Evolutionary conservation across 2,113 vertebrate genomes (phyloP).

Genomic region (Canis aureus): DNA sequence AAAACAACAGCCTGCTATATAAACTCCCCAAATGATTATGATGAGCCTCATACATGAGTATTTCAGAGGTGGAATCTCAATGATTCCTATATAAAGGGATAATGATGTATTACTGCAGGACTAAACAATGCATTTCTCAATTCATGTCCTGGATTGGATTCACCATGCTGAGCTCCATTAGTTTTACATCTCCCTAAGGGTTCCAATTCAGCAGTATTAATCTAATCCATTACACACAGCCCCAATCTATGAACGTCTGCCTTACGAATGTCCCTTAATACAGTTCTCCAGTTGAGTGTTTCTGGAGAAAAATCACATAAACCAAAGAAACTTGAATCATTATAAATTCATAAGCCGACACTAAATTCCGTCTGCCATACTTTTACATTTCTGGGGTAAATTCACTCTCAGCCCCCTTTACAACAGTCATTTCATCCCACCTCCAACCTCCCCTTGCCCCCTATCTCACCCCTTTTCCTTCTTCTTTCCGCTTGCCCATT

Average conservation of each 20-base stretch:
- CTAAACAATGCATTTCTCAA: slow-evolving; percentile 62
- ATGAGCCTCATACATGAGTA: not conserved
- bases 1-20: slow-evolving; percentile 55
- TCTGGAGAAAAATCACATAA: slow-evolving; percentile 52
- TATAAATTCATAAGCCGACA: not conserved
- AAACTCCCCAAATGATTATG: slow-evolving; percentile 34
- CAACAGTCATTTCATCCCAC: not conserved
- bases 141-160: slow-evolving; percentile 48
- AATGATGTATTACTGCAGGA: slow-evolving; percentile 31
- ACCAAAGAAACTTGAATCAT: not conserved
- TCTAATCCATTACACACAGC: not conserved
- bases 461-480: not conserved
- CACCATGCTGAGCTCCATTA: slow-evolving; percentile 67
- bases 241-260: not conserved
- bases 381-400: not conserved
- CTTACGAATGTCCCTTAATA: not conserved
- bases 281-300: slow-evolving; percentile 47
- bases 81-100: not conserved
- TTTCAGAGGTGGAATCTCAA: slow-evolving; percentile 40
- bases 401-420: not conserved
- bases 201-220: slow-evolving; percentile 11
- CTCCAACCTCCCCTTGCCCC: not conserved
- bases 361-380: not conserved
- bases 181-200: not conserved
- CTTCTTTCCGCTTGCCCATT: not conserved